Evolutionary conservation across 1,140 invertebrate species (phyloP).

Genomic region (Drosophila aff.): DNA sequence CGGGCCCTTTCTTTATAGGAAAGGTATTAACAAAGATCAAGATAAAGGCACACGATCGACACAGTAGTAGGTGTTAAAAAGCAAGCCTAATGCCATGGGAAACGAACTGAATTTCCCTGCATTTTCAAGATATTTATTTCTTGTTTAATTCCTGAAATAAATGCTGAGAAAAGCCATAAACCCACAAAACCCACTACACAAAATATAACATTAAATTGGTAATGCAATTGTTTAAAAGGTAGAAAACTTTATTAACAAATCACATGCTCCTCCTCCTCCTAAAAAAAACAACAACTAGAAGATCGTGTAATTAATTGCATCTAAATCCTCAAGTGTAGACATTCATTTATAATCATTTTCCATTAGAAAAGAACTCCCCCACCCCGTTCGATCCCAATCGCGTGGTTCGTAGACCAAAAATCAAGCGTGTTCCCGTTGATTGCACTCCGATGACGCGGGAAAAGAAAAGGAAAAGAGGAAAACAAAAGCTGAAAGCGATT

Average conservation of each 20-base stretch:
- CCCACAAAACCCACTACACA: too few relatives aligned
- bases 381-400: neutral
- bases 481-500: constrained; percentile 12
- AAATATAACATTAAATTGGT: too few relatives aligned
- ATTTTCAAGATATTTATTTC: too few relatives aligned
- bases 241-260: too few relatives aligned
- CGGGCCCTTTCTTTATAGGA: constrained; percentile 1
- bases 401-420: neutral
- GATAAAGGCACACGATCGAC: constrained; percentile 9
- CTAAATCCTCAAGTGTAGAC: neutral
- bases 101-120: neutral
- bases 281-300: too few relatives aligned
- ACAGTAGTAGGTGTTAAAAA: constrained; percentile 25
- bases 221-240: too few relatives aligned
- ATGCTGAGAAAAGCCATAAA: too few relatives aligned
- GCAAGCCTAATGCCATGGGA: constrained; percentile 20
- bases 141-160: neutral
- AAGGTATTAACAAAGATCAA: neutral
- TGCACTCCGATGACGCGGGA: constrained; percentile 34
- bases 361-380: neutral
- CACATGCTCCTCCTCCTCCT: too few relatives aligned
- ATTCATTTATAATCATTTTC: neutral
- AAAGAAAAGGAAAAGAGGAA: constrained; percentile 27
- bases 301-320: neutral
- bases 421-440: constrained; percentile 10